Evolutionary conservation across 2,797 vertebrate species (phyloP).

Genomic region (Manis crassicaudata): DNA sequence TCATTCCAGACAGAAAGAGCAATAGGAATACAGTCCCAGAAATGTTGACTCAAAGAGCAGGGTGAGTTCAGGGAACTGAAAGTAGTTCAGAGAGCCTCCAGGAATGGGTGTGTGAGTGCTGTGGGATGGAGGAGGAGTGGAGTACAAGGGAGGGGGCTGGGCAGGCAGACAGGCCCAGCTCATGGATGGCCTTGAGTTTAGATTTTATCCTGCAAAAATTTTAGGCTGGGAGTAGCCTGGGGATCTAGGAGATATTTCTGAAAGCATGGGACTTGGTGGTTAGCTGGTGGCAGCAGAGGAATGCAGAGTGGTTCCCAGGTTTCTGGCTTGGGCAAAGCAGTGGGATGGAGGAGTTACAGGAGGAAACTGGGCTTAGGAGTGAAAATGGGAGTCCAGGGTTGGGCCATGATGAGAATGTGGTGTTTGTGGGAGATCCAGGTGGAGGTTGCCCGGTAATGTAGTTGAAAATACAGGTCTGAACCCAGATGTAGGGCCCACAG

Average conservation of each 20-base stretch:
- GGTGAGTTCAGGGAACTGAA: neutral
- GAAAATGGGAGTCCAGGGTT: neutral
- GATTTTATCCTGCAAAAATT: neutral
- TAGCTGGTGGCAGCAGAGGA: neutral
- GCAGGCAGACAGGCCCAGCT: neutral
- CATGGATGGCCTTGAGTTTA: neutral
- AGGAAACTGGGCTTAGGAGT: neutral
- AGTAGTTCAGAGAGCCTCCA: neutral
- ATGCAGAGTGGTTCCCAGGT: neutral
- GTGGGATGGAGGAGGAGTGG: neutral
- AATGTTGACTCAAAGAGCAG: neutral
- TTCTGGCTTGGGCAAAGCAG: neutral
- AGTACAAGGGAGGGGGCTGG: neutral
- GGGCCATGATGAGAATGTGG: neutral
- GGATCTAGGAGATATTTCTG: neutral
- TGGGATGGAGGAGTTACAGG: neutral
- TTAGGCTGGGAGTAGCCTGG: neutral
- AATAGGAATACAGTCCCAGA: neutral
- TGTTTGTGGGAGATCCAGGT: neutral
- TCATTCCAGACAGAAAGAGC: neutral
- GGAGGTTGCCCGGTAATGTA: neutral
- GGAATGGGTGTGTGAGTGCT: neutral
- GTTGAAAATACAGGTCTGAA: neutral
- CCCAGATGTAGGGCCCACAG: neutral
- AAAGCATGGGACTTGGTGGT: neutral